These are phyloP conservation scores for Himalopsyche japonica DNA, from an alignment of 2,888 invertebrate species.

Conservation along the genomic window DNA sequence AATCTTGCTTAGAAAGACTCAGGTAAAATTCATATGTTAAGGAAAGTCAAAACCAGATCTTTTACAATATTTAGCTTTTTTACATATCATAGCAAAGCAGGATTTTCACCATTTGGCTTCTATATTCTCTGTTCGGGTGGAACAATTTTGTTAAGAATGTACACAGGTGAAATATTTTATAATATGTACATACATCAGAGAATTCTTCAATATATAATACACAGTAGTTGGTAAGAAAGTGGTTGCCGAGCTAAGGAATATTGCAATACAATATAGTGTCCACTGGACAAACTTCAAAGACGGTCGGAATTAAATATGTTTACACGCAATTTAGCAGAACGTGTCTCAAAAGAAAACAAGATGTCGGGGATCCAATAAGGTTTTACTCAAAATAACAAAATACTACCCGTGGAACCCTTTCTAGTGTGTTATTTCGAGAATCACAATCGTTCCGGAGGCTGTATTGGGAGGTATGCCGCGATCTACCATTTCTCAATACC, in stretches of 20 bases:
- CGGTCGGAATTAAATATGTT: neutral
- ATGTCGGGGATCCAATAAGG: neutral
- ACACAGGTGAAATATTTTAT: too few relatives aligned
- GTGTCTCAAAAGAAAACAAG: constrained; percentile 1
- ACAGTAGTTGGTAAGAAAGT: too few relatives aligned
- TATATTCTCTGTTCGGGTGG: too few relatives aligned
- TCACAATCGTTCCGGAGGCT: neutral
- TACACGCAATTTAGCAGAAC: neutral
- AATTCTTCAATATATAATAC: too few relatives aligned
- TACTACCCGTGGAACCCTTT: neutral
- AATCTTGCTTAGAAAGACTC: too few relatives aligned
- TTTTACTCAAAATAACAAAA: neutral
- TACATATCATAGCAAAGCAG: too few relatives aligned
- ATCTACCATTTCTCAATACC: neutral
- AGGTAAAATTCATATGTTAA: too few relatives aligned
- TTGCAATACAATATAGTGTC: neutral
- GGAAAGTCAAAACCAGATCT: too few relatives aligned
- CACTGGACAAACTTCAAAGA: neutral
- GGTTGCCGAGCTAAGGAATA: neutral
- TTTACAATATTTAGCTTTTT: too few relatives aligned
- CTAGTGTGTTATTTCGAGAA: neutral
- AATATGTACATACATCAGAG: too few relatives aligned
- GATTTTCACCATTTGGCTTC: too few relatives aligned
- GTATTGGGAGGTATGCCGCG: neutral
- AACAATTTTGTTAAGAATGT: too few relatives aligned